Evolutionary conservation across 2,888 invertebrate species (phyloP), one percentile per base, ranked within the genome.

Genomic region (Coenonympha arcania): DNA sequence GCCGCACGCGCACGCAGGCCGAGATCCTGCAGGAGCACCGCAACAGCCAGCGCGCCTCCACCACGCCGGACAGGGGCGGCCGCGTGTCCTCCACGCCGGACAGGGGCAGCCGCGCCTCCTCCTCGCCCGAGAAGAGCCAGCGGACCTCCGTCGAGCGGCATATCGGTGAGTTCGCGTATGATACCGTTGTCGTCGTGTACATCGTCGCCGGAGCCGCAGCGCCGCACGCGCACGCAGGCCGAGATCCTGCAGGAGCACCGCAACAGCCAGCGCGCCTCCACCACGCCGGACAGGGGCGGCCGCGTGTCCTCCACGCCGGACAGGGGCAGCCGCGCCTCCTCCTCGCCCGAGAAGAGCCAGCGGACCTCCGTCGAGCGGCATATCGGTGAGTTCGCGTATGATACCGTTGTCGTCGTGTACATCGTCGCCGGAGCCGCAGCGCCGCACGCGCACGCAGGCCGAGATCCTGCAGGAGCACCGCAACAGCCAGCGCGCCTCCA

Each of bases 161-260:
- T n/a, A n/a, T n/a, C n/a, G n/a, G n/a, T n/a, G n/a, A n/a, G n/a
- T n/a, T n/a, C n/a, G n/a, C n/a, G n/a, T n/a, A n/a, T n/a, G n/a
- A n/a, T n/a, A n/a, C n/a, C 85, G 0, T 85, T 86, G 6, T 82
- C 85, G 5, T 79, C 82, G 1, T 72, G 66, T 5, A 66, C 67
- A 9, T 75, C 77, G 0, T 76, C 82, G 0, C 82, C 85, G 1
- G 79, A 76, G 58, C 71, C 78, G 28, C 66, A 63, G 19, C 77
- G 76, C 16, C 63, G 64, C 36, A 61, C 74, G 13, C 76, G 83
- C 54, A 73, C 82, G 6, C 87, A 87, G 56, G 76, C 83, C 0
- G 86, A 87, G 65, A 86, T 87, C 50, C 67, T 87, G 31, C 77
- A 77, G 50, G 74, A 84, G 57, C 86, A 83, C 60, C 56, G 80